Evolutionary conservation across 1,140 invertebrate species (phyloP).

Genomic region (Thaumatotibia leucotreta): DNA sequence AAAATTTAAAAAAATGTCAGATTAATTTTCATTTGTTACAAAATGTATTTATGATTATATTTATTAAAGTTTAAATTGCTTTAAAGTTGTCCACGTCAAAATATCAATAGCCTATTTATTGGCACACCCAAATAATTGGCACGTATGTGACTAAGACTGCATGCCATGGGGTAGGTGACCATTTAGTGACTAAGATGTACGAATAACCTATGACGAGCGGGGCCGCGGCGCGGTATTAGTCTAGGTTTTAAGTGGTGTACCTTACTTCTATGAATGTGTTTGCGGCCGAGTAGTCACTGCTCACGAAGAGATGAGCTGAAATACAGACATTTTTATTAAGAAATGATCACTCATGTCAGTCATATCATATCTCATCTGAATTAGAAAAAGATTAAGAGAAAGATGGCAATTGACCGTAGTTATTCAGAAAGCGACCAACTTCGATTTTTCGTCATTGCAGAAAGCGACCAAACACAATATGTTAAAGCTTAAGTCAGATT

Average conservation of each 20-base stretch:
- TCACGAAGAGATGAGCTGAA: slow-evolving; percentile 73
- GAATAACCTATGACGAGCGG: slow-evolving; percentile 15
- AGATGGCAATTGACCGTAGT: no score
- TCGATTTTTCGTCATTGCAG: no score
- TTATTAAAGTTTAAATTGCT: background rate
- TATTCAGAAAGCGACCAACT: no score
- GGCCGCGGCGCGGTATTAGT: slow-evolving; percentile 38
- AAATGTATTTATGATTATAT: no score
- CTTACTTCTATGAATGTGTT: slow-evolving; percentile 57
- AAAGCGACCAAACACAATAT: no score
- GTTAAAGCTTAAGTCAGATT: no score
- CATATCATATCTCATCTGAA: no score
- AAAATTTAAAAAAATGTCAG: no score
- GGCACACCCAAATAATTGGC: background rate
- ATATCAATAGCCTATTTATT: background rate
- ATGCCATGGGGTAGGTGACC: background rate
- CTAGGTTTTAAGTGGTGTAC: slow-evolving; percentile 55
- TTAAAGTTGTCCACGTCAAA: background rate
- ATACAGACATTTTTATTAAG: slow-evolving; percentile 3
- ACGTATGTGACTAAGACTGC: background rate
- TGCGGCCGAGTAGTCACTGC: slow-evolving; percentile 61
- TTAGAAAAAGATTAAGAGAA: no score
- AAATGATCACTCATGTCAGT: no score
- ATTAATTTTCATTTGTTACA: no score
- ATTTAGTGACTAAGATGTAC: background rate